Base-by-base conservation (phyloP, 2,888 invertebrate genomes). In the Eurois occulta region DNA sequence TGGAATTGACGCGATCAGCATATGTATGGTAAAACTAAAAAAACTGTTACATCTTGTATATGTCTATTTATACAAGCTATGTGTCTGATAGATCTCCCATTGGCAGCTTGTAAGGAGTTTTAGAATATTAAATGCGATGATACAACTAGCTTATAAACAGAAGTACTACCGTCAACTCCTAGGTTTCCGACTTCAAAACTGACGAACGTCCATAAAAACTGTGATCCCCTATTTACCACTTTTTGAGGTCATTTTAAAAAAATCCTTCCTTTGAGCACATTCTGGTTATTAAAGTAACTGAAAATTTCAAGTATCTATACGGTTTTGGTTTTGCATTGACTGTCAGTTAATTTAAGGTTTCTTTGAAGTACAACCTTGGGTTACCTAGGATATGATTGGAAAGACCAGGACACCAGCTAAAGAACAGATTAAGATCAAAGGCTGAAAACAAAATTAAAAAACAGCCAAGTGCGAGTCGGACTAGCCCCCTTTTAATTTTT, bases 161-260 rank as follows among this genome's bases (percentile, higher is more conserved):
- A 2, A 41, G 41, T 38, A 6, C 7, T 38, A 38, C 5, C 1
- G 13, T 43, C 43, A 43, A 43, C 43, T 1, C 10, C 16, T 16
- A 43, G 43, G 8, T 10, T 52, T 48, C 48, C 10, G n/a, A 52
- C 24, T n/a, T n/a, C 24, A n/a, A 55, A 24, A 11, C 0, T 55
- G 55, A 11, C 3, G 24, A 52, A 52, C 18, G 10, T 52, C 10
- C 52, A 24, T n/a, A n/a, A 4, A 55, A 10, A 4, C 55, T 55
- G 55, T 13, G 0, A 5, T n/a, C 0, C 0, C 11, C n/a, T 2
- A 28, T n/a, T 28, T n/a, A n/a, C 1, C 13, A 13, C n/a, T 52
- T 52, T 52, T n/a, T 0, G 52, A 2, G 24, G 11, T 52, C 24
- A 24, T 2, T 52, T 10, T 24, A 2, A 0, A 52, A 52, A 28